Conservation (phyloP, 2,113 vertebrate species). For the Myanophis thanlyinensis region DNA sequence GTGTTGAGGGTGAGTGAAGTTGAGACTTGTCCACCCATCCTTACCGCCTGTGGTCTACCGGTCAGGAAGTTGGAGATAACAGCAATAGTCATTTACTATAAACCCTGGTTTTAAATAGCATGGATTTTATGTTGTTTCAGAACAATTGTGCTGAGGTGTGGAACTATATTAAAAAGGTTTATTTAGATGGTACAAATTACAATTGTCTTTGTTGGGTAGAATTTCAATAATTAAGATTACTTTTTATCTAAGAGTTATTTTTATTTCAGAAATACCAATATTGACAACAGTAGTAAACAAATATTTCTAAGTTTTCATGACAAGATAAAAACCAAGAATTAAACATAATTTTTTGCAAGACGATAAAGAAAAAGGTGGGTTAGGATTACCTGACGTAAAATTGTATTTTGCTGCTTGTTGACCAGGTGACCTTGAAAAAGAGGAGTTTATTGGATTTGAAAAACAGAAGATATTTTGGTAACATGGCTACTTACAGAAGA, state of each 20-base stretch:
- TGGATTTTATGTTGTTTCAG: neutral
- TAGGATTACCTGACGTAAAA: neutral
- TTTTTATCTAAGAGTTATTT: neutral
- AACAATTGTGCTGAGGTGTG: neutral
- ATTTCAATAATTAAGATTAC: neutral
- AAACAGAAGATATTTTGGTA: neutral
- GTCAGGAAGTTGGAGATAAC: no score
- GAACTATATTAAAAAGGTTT: neutral
- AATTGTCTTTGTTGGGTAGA: neutral
- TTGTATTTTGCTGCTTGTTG: neutral
- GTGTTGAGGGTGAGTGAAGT: no score
- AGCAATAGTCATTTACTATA: neutral
- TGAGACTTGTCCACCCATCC: no score
- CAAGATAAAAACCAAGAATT: neutral
- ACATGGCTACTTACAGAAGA: neutral
- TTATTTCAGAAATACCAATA: neutral
- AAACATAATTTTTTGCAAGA: neutral
- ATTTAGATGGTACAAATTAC: neutral
- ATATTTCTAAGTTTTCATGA: neutral
- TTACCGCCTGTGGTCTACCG: no score
- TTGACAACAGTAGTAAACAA: neutral
- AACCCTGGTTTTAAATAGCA: neutral
- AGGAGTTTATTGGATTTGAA: neutral
- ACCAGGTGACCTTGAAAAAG: neutral
- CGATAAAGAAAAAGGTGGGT: neutral